Percentiles rank a stretch among this genome's conserved stretches.
phyloP scores from a whole-genome alignment of 2,888 invertebrate genomes.

The Caprella mutica region DNA sequence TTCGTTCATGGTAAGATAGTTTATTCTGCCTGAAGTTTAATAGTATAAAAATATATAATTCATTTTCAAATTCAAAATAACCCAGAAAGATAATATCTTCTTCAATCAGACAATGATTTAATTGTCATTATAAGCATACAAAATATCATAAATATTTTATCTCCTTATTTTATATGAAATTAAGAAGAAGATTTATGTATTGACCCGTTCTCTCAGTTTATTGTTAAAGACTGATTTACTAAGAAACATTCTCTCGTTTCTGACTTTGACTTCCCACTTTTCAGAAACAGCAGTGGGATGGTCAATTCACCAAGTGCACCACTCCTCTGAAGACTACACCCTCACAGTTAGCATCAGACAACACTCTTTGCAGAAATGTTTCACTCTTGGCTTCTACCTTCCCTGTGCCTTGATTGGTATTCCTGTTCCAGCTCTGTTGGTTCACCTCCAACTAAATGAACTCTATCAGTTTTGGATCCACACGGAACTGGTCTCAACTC shows the following conservation, averaged over 20 bases:
- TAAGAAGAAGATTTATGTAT: no score
- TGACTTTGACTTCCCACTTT: neutral
- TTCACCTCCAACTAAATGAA: constrained; percentile 76
- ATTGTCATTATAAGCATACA: no score
- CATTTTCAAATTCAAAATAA: no score
- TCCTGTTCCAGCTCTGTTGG: constrained; percentile 65
- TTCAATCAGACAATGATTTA: no score
- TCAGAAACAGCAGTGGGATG: constrained; percentile 69
- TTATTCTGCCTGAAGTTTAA: no score
- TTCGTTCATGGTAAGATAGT: constrained; percentile 16
- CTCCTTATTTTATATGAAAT: no score
- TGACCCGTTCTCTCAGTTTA: neutral
- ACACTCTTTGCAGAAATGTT: constrained; percentile 52
- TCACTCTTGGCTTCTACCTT: constrained; percentile 37
- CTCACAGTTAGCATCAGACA: constrained; percentile 70
- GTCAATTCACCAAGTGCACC: constrained; percentile 84
- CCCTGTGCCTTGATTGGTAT: constrained; percentile 53
- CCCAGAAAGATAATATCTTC: no score
- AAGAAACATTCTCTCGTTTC: no score
- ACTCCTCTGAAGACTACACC: constrained; percentile 80
- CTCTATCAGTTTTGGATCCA: constrained; percentile 91
- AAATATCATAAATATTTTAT: no score
- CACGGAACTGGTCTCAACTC: constrained; percentile 62
- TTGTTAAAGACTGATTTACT: no score
- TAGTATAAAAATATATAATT: no score